Base-by-base conservation (phyloP, 53 echinoderm and acorn worm genomes). In the Mesocentrotus franciscanus region DNA sequence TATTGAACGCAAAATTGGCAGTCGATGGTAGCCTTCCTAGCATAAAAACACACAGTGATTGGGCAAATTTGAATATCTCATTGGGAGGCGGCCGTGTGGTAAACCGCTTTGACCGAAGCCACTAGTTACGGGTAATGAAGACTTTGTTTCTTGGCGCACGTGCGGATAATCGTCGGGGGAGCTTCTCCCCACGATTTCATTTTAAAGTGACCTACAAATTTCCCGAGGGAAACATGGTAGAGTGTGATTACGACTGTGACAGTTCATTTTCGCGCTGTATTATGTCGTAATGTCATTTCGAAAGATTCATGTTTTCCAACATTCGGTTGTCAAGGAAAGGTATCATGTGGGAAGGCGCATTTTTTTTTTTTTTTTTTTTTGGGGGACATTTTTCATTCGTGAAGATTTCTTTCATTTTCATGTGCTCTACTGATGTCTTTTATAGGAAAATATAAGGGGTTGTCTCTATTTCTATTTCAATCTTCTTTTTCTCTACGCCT, bases 31-130 rank as follows among this genome's bases (percentile, higher is more conserved):
- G 81, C 16, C 81, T 20, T 81, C 11, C 33, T 18, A 18, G 5
- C 81, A 81, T 42, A 81, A 81, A 42, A 81, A 39, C 81, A 39
- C 81, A 39, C 42, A 74, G 74, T 20, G 81, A 81, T 81, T 81
- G 81, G 81, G 81, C 36, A 36, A 81, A 81, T 81, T 81, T 39
- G 81, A 81, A 81, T 81, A 81, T 81, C 81, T 81, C 81, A 81
- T 81, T 81, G 39, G 81, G 12, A 36, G 81, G 81, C 36, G 81
- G 81, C 18, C 81, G 81, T 81, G 81, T 10, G 81, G 81, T 81
- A 81, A 18, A 81, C 81, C 81, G 42, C 81, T 36, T 81, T 81
- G 12, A 81, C 81, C 39, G 6, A 36, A 81, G 29, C 36, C 81
- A 17, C 81, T 81, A 33, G 20, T 81, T 42, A 14, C 36, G 17